Base-by-base conservation (phyloP, 2,113 vertebrate genomes). In the Oxyruncus cristatus region DNA sequence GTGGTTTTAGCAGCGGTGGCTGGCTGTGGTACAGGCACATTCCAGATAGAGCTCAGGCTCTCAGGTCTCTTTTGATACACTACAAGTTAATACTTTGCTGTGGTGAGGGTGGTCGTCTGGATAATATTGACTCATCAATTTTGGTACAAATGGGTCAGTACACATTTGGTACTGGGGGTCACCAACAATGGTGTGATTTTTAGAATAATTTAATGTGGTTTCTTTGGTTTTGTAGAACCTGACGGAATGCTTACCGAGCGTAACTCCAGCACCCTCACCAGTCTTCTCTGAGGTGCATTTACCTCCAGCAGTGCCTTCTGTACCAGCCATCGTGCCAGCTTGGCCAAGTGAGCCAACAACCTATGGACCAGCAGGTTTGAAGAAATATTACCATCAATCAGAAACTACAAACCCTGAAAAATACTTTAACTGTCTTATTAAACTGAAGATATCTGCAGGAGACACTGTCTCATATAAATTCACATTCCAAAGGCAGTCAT, bases 291-390 rank as follows among this genome's bases (percentile, higher is more conserved):
- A 98, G 96, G 97, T 98, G 78, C 98, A 98, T 96, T 97, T 98
- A 81, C 96, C 97, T 97, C 97, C 98, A 95, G 90, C 97, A 92
- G 98, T 98, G 98, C 98, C 98, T 98, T 98, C 98, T 93, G 93
- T 98, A 97, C 97, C 98, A 98, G 92, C 98, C 97, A 96, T 98
- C 91, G 97, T 98, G 98, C 97, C 98, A 95, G 89, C 98, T 92
- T 98, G 98, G 98, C 97, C 97, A 88, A 97, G 95, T 84, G 97
- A 98, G 96, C 97, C 98, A 94, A 81, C 97, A 97, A 91, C 97
- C 80, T 98, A 98, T 8, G 98, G 97, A 98, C 95, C 97, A 97
- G 97, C 98, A 98, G 98, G 98, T 98, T 94, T 96, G 98, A 82
- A 84, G 74, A 85, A 52, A 92, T 49, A 58, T 1, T 92, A 55